These are phyloP conservation scores for Fopius arisanus DNA, from an alignment of 1,140 invertebrate species.

Conservation along the genomic window DNA sequence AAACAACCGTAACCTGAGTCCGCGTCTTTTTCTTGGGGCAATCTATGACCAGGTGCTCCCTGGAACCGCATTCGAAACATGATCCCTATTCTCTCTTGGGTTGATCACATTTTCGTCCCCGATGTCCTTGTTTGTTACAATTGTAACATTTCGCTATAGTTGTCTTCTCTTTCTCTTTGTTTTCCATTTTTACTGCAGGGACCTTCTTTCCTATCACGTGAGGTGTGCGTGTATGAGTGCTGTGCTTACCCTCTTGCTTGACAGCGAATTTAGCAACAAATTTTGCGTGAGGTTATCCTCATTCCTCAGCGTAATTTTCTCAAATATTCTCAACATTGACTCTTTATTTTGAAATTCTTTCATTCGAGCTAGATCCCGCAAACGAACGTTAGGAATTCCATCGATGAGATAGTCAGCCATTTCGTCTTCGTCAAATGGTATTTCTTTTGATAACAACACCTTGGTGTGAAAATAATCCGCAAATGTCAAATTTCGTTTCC, in stretches of 20 bases:
- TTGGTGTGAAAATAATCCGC: slow-evolving; percentile 31
- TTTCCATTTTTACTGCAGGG: background rate
- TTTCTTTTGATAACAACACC: slow-evolving; percentile 22
- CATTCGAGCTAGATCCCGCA: slow-evolving; percentile 25
- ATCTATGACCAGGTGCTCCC: background rate
- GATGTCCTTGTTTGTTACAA: slow-evolving; percentile 24
- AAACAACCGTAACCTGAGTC: background rate
- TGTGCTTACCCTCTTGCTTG: background rate
- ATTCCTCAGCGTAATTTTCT: slow-evolving; percentile 20
- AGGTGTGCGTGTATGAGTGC: background rate
- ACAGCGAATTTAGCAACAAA: background rate
- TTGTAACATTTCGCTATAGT: slow-evolving; percentile 16
- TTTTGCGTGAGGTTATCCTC: background rate
- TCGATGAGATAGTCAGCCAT: slow-evolving; percentile 31
- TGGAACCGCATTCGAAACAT: slow-evolving; percentile 20
- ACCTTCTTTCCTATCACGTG: background rate
- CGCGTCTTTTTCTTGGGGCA: background rate
- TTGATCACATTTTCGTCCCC: background rate
- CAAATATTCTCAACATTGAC: slow-evolving; percentile 22
- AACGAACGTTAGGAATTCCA: slow-evolving; percentile 19
- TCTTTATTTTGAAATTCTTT: slow-evolving; percentile 28
- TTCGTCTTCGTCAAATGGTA: slow-evolving; percentile 27
- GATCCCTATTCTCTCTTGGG: slow-evolving; percentile 25
- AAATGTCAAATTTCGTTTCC: slow-evolving; percentile 16
- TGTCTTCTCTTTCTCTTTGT: background rate